Conservation (phyloP, 1,140 invertebrate genomes). For the Stegodyphus mimosarum region DNA sequence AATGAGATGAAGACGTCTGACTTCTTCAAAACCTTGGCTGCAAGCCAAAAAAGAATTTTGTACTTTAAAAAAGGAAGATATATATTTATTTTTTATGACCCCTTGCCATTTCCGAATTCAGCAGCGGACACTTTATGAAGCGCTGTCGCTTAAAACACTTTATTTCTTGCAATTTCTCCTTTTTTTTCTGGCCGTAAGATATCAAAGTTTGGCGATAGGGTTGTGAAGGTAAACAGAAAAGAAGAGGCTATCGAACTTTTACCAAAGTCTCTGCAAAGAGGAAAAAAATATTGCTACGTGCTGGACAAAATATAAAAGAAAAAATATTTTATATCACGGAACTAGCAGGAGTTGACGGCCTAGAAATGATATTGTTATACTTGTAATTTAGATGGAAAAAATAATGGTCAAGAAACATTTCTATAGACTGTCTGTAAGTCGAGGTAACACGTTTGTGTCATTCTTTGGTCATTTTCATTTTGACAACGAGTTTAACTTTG, state of each 20-base stretch:
- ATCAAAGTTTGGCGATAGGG: constrained; percentile 3
- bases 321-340: constrained; percentile 10
- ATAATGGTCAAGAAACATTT: neutral
- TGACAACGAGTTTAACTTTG: too few species aligned
- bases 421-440: neutral
- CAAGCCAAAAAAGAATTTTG: constrained; percentile 25
- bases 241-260: neutral
- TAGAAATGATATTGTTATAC: neutral
- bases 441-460: too few species aligned
- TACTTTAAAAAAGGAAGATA: constrained; percentile 29
- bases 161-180: constrained; percentile 14
- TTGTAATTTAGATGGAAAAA: neutral
- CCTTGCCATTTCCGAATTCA: constrained; percentile 35
- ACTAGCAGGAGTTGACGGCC: neutral
- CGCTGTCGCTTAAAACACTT: constrained; percentile 45
- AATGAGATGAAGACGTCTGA: neutral
- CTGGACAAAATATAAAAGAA: constrained; percentile 10
- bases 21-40: neutral
- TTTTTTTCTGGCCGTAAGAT: neutral
- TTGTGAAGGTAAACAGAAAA: constrained; percentile 8
- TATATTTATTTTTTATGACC: constrained; percentile 49
- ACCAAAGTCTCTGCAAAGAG: constrained; percentile 1
- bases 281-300: constrained; percentile 15
- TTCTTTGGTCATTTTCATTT: too few species aligned
- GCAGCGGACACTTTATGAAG: constrained; percentile 36